These are phyloP conservation scores for Heteromormyrus szaboi DNA, from an alignment of 2,797 vertebrate genomes.

Conservation along the genomic window DNA sequence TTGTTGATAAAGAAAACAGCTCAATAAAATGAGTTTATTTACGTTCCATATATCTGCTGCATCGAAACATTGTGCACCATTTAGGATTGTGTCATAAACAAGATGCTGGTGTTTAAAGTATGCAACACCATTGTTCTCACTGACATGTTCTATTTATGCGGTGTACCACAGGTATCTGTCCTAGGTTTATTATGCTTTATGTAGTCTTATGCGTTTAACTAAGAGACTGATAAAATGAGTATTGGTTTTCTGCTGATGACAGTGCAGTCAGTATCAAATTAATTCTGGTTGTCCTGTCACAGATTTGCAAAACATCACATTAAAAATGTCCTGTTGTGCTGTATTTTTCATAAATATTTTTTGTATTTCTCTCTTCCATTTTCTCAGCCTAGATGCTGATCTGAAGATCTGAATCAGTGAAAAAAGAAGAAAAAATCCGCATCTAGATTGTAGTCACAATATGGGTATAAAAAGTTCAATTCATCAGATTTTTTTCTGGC, in stretches of 20 bases:
- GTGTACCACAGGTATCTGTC: not conserved
- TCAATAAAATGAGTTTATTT: not conserved
- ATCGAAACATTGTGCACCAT: not conserved
- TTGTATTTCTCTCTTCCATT: not conserved
- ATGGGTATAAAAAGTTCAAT: not conserved
- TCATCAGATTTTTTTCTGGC: not conserved
- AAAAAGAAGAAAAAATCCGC: not conserved
- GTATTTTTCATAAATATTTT: not conserved
- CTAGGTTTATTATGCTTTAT: not conserved
- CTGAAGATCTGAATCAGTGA: conserved; percentile 10
- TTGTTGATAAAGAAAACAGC: not conserved
- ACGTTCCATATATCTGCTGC: not conserved
- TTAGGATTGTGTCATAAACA: not conserved
- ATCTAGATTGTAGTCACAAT: not conserved
- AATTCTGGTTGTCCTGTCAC: not conserved
- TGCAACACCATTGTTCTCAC: not conserved
- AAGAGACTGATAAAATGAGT: not conserved
- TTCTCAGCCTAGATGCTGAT: conserved; percentile 13
- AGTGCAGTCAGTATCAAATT: not conserved
- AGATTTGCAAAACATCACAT: not conserved
- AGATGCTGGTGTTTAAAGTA: not conserved
- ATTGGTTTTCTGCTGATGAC: not conserved
- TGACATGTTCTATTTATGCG: not conserved
- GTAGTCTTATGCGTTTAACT: not conserved
- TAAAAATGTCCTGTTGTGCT: not conserved